phyloP scores from a whole-genome alignment of 2,888 invertebrate genomes.

The Drosophila conformis region DNA sequence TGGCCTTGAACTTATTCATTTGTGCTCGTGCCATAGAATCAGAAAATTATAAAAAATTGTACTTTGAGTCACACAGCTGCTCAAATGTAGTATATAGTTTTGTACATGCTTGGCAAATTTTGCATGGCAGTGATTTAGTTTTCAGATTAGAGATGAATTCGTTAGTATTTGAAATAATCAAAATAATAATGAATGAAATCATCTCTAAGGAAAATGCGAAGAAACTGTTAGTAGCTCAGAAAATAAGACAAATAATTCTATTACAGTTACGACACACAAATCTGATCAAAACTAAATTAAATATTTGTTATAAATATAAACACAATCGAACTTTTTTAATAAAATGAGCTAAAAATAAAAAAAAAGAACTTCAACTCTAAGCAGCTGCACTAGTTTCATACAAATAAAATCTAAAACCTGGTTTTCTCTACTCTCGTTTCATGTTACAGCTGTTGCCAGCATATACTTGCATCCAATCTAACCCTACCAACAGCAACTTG shows the following conservation, averaged over 20 bases:
- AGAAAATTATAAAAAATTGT: neutral
- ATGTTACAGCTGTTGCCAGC: slow-evolving; percentile 47
- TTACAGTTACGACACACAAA: neutral
- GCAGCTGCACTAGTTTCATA: slow-evolving; percentile 40
- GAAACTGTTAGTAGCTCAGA: neutral
- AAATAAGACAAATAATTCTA: neutral
- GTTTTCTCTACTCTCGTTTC: slow-evolving; percentile 23
- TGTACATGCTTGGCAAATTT: neutral
- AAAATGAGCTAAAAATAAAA: neutral
- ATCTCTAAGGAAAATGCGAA: neutral
- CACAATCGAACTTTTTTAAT: neutral
- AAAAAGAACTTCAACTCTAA: neutral
- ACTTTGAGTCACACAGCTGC: slow-evolving; percentile 8
- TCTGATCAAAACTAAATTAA: neutral
- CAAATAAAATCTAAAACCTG: neutral
- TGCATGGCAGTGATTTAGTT: neutral
- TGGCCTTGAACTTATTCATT: slow-evolving; percentile 22
- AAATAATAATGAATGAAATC: neutral
- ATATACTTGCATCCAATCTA: slow-evolving; percentile 20
- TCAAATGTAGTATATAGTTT: neutral
- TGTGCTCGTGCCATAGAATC: neutral
- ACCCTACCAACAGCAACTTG: slow-evolving; percentile 24
- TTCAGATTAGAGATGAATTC: neutral
- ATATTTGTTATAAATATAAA: neutral
- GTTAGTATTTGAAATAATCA: neutral